phyloP scores from a whole-genome alignment of 2,797 vertebrate species.

The Clarias laeviceps region DNA sequence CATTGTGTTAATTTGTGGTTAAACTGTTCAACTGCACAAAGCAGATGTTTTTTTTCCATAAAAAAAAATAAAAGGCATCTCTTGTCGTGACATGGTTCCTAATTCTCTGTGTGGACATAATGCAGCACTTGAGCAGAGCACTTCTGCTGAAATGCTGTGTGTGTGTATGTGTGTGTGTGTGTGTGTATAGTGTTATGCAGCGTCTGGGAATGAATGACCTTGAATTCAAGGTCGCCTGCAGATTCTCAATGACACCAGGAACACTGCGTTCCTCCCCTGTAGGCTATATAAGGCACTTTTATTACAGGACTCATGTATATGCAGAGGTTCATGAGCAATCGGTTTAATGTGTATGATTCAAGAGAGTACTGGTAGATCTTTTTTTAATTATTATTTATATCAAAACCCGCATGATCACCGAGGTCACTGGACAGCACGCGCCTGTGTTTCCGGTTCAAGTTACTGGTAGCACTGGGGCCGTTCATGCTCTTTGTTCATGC shows the following conservation, averaged over 20 bases:
- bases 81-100: slow-evolving; percentile 8
- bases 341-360: slow-evolving; percentile 9
- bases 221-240: slow-evolving; percentile 77
- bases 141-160: slow-evolving; percentile 71
- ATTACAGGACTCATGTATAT: not conserved
- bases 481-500: slow-evolving; percentile 49
- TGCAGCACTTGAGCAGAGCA: slow-evolving; percentile 69
- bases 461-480: slow-evolving; percentile 50
- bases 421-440: slow-evolving; percentile 9
- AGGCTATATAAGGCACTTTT: slow-evolving; percentile 33
- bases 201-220: slow-evolving; percentile 72
- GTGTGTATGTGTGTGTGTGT: no score
- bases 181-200: slow-evolving; percentile 66
- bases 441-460: slow-evolving; percentile 45
- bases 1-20: slow-evolving; percentile 21
- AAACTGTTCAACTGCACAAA: slow-evolving; percentile 6
- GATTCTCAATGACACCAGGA: slow-evolving; percentile 71
- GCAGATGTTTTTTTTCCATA: not conserved
- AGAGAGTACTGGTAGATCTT: not conserved
- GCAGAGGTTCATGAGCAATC: slow-evolving; percentile 3
- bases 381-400: not conserved
- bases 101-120: slow-evolving; percentile 53
- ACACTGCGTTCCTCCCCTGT: slow-evolving; percentile 34
- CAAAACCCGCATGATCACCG: not conserved
- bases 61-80: not conserved